Evolutionary conservation across 2,113 vertebrate genomes (phyloP), one percentile per base, ranked within the genome.

Genomic region (Thunnus thynnus): DNA sequence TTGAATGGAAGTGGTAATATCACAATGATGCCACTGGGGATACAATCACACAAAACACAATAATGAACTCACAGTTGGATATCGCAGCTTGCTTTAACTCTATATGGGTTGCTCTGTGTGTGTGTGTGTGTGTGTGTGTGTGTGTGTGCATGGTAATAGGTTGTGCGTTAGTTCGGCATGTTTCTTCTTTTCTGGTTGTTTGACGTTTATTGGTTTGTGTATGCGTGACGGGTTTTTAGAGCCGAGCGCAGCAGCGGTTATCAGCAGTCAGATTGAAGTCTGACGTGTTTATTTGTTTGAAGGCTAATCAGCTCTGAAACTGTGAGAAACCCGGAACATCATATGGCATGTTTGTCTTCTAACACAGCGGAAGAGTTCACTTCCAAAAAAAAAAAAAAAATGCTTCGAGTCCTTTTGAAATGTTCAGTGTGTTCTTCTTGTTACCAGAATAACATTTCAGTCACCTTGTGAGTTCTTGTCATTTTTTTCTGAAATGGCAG

Each of bases 51-150:
- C 22, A 76, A 72, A 47, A 60, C 56, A 65, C 30, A 63, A 51
- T 68, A 58, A 84, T 78, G 63, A 72, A 72, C n/a, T 70, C 72
- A 63, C 71, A 72, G 82, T 25, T 50, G 73, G 79, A 52, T 67
- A 2, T 75, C 67, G 3, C 48, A 63, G 58, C 47, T 51, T 60
- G n/a, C 52, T 67, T 20, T 16, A 47, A 44, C 25, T 55, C 44
- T 41, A n/a, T 64, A 16, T 64, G 32, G 9, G 54, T 16, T 44
- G 61, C 32, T 0, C 14, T 75, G 52, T 71, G 17, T 27, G 55
- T 48, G 41, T 56, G 22, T 44, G 11, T 72, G 20, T 44, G 8
- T 54, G 58, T 72, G 20, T 44, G 8, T 54, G 58, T 72, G 18
- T 66, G 46, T 57, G 27, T 52, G 52, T 67, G 36, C 60, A 13